Conservation (phyloP, 2,797 vertebrate species). For the Peromyscus melanophrys region DNA sequence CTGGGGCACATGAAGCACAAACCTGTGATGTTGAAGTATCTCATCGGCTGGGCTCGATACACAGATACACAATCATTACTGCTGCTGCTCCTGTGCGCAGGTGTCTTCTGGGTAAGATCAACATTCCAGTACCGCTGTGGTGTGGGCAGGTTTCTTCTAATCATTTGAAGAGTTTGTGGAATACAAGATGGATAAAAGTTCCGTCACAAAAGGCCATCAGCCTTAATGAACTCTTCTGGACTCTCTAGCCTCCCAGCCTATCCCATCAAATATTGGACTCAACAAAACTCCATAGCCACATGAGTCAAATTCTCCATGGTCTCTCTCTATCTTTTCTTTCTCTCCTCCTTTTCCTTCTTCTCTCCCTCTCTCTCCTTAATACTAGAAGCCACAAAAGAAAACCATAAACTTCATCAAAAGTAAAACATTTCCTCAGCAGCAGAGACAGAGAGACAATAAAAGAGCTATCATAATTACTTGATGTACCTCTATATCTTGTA, state of each 20-base stretch:
- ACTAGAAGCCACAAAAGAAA: too few species aligned
- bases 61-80: not conserved
- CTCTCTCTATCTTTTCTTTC: not conserved
- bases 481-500: too few species aligned
- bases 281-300: not conserved
- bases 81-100: not conserved
- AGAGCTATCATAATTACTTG: too few species aligned
- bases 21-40: not conserved
- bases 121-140: not conserved
- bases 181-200: not conserved
- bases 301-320: not conserved
- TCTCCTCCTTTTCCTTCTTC: too few species aligned
- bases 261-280: not conserved
- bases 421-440: too few species aligned
- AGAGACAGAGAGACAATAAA: too few species aligned
- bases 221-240: not conserved
- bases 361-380: too few species aligned
- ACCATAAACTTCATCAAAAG: too few species aligned
- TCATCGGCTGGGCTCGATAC: rapidly evolving
- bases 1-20: not conserved
- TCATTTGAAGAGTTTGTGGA: not conserved
- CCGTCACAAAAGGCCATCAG: not conserved
- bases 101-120: not conserved
- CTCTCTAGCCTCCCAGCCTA: not conserved
- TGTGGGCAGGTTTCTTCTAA: not conserved